These are phyloP conservation scores for Watsonalla cultraria DNA, from an alignment of 2,888 invertebrate genomes.

Conservation along the genomic window DNA sequence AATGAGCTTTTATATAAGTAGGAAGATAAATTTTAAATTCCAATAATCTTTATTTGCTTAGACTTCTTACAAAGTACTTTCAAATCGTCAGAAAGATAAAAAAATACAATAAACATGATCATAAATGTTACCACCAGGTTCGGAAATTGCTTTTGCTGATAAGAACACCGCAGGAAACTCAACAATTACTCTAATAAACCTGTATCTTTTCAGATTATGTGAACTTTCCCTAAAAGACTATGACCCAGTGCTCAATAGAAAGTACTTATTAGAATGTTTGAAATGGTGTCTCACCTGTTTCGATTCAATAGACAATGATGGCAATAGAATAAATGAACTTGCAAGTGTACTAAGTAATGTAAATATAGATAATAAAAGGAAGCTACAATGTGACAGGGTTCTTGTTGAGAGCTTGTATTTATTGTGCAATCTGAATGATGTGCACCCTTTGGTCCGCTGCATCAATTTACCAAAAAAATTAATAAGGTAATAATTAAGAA, in stretches of 20 bases:
- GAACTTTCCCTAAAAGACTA: constrained; percentile 75
- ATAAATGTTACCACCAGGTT: too few relatives aligned
- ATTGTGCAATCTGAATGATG: constrained; percentile 81
- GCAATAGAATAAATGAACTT: constrained; percentile 18
- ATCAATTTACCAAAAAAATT: constrained; percentile 55
- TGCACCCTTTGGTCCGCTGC: constrained; percentile 75
- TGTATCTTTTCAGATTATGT: constrained; percentile 79
- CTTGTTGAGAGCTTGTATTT: constrained; percentile 84
- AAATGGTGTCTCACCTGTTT: constrained; percentile 81
- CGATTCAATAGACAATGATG: constrained; percentile 54
- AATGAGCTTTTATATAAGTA: too few relatives aligned
- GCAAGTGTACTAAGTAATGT: constrained; percentile 19
- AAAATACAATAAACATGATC: too few relatives aligned
- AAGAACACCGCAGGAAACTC: too few relatives aligned
- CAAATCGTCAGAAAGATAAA: too few relatives aligned
- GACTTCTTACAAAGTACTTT: too few relatives aligned
- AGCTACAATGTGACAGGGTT: constrained; percentile 49
- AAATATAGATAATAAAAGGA: constrained; percentile 18
- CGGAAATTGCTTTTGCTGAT: too few relatives aligned
- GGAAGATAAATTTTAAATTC: too few relatives aligned
- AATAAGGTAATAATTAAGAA: constrained; percentile 55
- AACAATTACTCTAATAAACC: too few relatives aligned
- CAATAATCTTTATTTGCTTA: too few relatives aligned
- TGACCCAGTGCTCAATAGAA: constrained; percentile 84
- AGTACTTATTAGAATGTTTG: constrained; percentile 85